Conservation (phyloP, 2,888 invertebrate species). For the Pocota personata region DNA sequence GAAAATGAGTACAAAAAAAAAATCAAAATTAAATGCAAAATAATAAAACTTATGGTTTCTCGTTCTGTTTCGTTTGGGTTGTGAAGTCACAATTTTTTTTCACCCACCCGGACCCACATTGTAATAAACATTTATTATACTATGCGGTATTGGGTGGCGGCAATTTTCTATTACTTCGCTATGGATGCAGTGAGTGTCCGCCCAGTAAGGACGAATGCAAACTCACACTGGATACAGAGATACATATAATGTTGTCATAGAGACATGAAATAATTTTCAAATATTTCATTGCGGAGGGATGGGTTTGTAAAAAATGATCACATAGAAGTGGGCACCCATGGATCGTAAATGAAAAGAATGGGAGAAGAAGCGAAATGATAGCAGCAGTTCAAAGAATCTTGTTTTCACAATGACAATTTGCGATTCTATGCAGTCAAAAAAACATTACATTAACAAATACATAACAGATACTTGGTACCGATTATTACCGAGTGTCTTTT, state of each 20-base stretch:
- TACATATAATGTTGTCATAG: slow-evolving; percentile 11
- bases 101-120: slow-evolving; percentile 11
- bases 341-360: not conserved
- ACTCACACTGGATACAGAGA: not conserved
- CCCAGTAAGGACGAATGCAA: not conserved
- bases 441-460: too few species aligned
- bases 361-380: not conserved
- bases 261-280: slow-evolving; percentile 15
- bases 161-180: slow-evolving; percentile 41
- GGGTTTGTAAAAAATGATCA: not conserved
- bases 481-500: too few species aligned
- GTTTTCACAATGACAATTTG: too few species aligned
- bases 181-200: slow-evolving; percentile 32
- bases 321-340: not conserved
- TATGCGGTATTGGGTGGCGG: slow-evolving; percentile 41
- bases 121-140: slow-evolving; percentile 56
- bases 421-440: too few species aligned
- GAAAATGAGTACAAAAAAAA: not conserved
- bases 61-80: slow-evolving; percentile 25
- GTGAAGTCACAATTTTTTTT: not conserved
- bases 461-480: too few species aligned
- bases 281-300: slow-evolving; percentile 19
- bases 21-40: slow-evolving; percentile 54
- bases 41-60: slow-evolving; percentile 67
- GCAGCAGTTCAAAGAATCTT: too few species aligned